Conservation (phyloP, 2,888 invertebrate genomes). For the Germaria angustata region DNA sequence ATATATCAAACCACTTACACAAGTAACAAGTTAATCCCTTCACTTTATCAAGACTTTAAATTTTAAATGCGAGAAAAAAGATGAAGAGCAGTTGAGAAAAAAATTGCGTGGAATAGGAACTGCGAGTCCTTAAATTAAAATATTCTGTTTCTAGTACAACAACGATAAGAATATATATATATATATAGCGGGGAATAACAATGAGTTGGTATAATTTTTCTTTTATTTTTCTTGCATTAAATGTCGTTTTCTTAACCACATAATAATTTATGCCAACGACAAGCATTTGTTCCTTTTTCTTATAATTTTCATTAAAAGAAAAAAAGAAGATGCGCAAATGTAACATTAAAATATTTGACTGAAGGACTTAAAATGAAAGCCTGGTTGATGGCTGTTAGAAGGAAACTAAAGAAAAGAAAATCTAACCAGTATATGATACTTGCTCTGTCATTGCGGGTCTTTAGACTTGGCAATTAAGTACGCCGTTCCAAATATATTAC, state of each 20-base stretch:
- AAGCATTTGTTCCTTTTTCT: constrained; percentile 37
- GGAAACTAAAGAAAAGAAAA: constrained; percentile 1
- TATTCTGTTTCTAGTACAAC: neutral
- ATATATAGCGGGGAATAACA: neutral
- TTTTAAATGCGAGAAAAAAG: neutral
- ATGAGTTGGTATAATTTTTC: constrained; percentile 12
- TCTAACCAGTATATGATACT: constrained; percentile 33
- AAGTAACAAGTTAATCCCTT: constrained; percentile 62
- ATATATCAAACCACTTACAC: constrained; percentile 43
- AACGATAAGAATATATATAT: neutral
- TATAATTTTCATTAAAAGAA: neutral
- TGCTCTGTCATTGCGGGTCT: constrained; percentile 44
- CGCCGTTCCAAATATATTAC: neutral
- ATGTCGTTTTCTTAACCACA: constrained; percentile 59
- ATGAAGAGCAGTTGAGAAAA: constrained; percentile 14
- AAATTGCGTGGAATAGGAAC: neutral
- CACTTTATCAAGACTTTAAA: constrained; percentile 57
- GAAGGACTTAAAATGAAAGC: constrained; percentile 28
- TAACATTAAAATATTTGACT: constrained; percentile 48
- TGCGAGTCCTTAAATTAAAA: constrained; percentile 16
- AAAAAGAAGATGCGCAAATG: constrained; percentile 6
- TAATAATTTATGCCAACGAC: constrained; percentile 64
- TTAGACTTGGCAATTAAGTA: constrained; percentile 36
- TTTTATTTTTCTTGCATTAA: constrained; percentile 31
- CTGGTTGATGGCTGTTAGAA: neutral